Evolutionary conservation across 2,797 vertebrate species (phyloP), one percentile per base, ranked within the genome.

Genomic region (Dermochelys coriacea): DNA sequence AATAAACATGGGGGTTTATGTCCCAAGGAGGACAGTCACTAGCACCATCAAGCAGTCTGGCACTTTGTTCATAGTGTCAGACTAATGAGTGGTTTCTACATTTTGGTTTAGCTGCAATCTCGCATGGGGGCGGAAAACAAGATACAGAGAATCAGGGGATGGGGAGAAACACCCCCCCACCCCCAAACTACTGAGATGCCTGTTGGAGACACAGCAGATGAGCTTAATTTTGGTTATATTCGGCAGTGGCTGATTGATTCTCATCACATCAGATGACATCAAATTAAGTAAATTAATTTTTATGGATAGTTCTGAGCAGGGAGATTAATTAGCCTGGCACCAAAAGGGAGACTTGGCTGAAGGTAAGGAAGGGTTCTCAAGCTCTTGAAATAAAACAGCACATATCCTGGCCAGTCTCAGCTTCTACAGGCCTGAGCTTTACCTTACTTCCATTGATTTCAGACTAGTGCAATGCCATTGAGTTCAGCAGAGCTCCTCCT

Each of bases 341-440:
- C 11, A 57, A 84, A 87, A 45, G 91, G 3, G 2, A 84, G 5
- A 16, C 7, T 79, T 47, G 75, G 8, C 49, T 83, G 49, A 80
- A 90, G 27, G 82, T 23, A 3, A 93, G 91, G 80, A n/a, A 19
- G 5, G 88, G 71, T 92, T 85, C 10, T 68, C 5, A 71, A 12
- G 7, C 45, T 64, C 3, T n/a, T 87, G 71, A 14, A 83, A 37
- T 23, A 59, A 86, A 91, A 8, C 0, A 77, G 27, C 41, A 31
- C 10, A 41, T n/a, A 41, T 23, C 9, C 45, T 77, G 45, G 45
- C 27, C 82, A 85, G 34, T 41, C 34, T 71, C 23, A 71, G 19
- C 19, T 71, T 23, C n/a, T 21, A 71, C 37, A 71, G 64, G 64
- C 64, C n/a, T 37, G 10, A 37, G 19, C 68, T 88, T 85, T 57